These are phyloP conservation scores for Phocides pigmalion DNA, from an alignment of 1,140 invertebrate genomes.

Conservation along the genomic window DNA sequence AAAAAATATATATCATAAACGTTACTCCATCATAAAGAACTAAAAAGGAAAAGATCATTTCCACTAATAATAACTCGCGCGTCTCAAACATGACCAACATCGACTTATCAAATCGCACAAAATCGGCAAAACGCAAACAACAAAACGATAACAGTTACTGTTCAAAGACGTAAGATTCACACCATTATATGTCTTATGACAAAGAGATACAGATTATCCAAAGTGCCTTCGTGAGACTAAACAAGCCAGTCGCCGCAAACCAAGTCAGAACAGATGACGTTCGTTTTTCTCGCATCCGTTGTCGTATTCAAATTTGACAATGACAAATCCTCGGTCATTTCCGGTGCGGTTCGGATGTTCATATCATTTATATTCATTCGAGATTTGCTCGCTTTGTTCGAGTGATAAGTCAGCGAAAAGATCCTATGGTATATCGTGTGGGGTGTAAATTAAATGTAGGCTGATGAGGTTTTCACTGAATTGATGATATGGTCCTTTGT, in stretches of 20 bases:
- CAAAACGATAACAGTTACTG: slow-evolving; percentile 25
- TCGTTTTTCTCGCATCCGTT: slow-evolving; percentile 73
- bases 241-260: slow-evolving; percentile 39
- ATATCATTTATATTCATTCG: slow-evolving; percentile 79
- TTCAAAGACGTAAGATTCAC: background rate
- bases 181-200: background rate
- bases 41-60: slow-evolving; percentile 12
- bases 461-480: slow-evolving; percentile 23
- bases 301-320: slow-evolving; percentile 80
- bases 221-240: slow-evolving; percentile 10
- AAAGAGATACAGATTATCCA: background rate
- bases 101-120: slow-evolving; percentile 26
- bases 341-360: slow-evolving; percentile 75
- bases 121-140: slow-evolving; percentile 32
- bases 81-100: slow-evolving; percentile 35
- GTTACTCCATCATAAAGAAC: background rate
- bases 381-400: slow-evolving; percentile 54
- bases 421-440: slow-evolving; percentile 43
- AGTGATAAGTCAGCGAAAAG: slow-evolving; percentile 57
- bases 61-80: slow-evolving; percentile 28
- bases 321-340: slow-evolving; percentile 79
- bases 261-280: slow-evolving; percentile 60
- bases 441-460: slow-evolving; percentile 51
- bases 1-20: background rate
- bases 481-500: slow-evolving; percentile 8